Base-by-base conservation (phyloP, 2,113 vertebrate genomes). In the Sciurus niger region DNA sequence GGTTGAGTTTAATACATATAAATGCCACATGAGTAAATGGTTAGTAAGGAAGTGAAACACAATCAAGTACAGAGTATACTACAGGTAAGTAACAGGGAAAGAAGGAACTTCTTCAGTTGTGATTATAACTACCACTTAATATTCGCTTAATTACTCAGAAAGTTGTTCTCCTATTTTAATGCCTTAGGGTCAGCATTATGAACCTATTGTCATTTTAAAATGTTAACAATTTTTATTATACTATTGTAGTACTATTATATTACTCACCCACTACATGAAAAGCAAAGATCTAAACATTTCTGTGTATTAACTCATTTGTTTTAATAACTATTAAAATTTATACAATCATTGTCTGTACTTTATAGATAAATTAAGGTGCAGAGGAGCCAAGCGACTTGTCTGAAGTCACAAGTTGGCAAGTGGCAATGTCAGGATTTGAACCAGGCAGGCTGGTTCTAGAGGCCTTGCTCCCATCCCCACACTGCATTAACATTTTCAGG, bases 311-410 rank as follows among this genome's bases (percentile, higher is more conserved):
- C 46, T 80, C 14, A 73, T 70, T 84, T 46, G 6, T 77, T 86
- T 86, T 17, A 90, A 70, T n/a, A 46, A 30, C 77, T 48, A 20
- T 40, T 68, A 82, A 79, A 48, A 34, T 70, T 80, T 7, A 0
- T 74, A 51, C 1, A 82, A 74, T n/a, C 79, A 68, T 60, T 80
- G 58, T 51, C 30, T 80, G 16, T 24, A 78, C 16, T 91, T 78
- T 94, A 84, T 72, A 85, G 77, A 53, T 24, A 86, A 96, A 46
- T 46, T 25, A 46, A 53, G 55, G 10, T 43, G 60, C 37, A 84
- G 34, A 84, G 18, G 46, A 51, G 30, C 32, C 70, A 95, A 28
- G 28, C 40, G 32, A 68, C 25, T 79, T 84, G 14, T 14, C 53
- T 65, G 5, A 93, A 67, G 63, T 95, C 32, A 90, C 24, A 85